Percentiles rank a stretch among this genome's conserved stretches.
phyloP scores from a whole-genome alignment of 1,140 invertebrate genomes.

The Eurosta solidaginis region DNA sequence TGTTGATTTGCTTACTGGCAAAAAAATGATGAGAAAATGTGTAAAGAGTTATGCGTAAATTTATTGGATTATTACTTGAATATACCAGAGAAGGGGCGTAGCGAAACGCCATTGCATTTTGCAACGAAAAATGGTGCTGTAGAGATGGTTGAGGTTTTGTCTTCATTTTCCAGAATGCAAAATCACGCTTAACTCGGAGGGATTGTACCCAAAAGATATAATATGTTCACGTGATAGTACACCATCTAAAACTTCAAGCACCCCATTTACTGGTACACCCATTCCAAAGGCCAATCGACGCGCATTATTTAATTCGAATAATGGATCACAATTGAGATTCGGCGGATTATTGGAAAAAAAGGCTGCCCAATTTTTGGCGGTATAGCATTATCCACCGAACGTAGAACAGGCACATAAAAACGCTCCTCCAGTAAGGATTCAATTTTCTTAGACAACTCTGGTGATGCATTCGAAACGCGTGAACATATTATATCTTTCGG shows the following conservation, averaged over 20 bases:
- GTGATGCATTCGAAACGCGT: too few species aligned
- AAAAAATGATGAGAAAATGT: slow-evolving; percentile 62
- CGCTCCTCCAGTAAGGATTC: too few species aligned
- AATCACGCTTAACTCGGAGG: slow-evolving; percentile 73
- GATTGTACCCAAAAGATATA: slow-evolving; percentile 75
- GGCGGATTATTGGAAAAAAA: too few species aligned
- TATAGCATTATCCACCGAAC: too few species aligned
- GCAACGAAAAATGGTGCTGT: slow-evolving; percentile 82
- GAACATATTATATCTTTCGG: slow-evolving; percentile 75
- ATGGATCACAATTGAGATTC: too few species aligned
- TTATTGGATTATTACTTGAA: slow-evolving; percentile 91
- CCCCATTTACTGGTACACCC: slow-evolving; percentile 6
- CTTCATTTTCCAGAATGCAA: slow-evolving; percentile 79
- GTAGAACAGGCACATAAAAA: too few species aligned
- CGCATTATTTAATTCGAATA: slow-evolving; percentile 31
- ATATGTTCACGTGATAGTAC: slow-evolving; percentile 43
- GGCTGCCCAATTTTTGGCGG: too few species aligned
- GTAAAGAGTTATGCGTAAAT: slow-evolving; percentile 61
- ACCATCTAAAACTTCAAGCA: slow-evolving; percentile 27
- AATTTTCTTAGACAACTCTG: too few species aligned
- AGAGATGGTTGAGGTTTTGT: slow-evolving; percentile 77
- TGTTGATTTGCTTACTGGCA: slow-evolving; percentile 77
- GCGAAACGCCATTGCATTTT: slow-evolving; percentile 92
- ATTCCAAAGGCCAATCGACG: slow-evolving; percentile 21
- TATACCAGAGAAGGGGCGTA: slow-evolving; percentile 87